Base-by-base conservation (phyloP, 1,140 invertebrate species). In the Lepidurus couesii region DNA sequence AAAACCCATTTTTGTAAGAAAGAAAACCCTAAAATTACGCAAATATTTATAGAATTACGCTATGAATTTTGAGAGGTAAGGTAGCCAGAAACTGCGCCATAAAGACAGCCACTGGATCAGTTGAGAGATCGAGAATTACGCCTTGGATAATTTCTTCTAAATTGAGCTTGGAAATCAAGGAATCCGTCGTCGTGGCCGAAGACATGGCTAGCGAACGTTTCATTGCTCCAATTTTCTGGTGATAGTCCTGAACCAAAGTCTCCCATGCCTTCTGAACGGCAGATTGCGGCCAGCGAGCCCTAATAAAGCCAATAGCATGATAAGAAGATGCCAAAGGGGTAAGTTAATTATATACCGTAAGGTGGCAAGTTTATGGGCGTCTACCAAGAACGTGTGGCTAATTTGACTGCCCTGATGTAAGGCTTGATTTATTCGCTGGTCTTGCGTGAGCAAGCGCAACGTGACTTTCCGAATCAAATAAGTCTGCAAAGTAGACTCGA, bases 61-160 rank as follows among this genome's bases (percentile, higher is more conserved):
- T 44, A 34, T 79, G 78, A 21, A 79, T 21, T 8, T 47, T 45
- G 6, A 42, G 24, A 16, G 77, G 77, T 13, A 78, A 43, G 13
- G 13, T 78, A 21, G 34, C 73, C 47, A 78, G 65, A 7, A 7
- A 78, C 77, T 78, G 24, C 42, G 75, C 24, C 26, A 78, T 45
- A n/a, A 44, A n/a, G 1, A 75, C 34, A 16, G 73, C 53, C n/a
- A 44, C 26, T n/a, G 42, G 34, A 53, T 79, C 78, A 11, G 74
- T 43, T 44, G 53, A 42, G 8, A 79, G 47, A 21, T 74, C 44
- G 7, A 73, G 44, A 4, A 79, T 16, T 21, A 79, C 74, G 34
- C 75, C 78, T 13, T 73, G 65, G 42, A 79, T 79, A 16, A 79
- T 79, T 9, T 79, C 73, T 42, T 79, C 78, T 7, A 79, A 75